Evolutionary conservation across 2,888 invertebrate genomes (phyloP), one percentile per base, ranked within the genome.

Genomic region (Stratiomys singularior): DNA sequence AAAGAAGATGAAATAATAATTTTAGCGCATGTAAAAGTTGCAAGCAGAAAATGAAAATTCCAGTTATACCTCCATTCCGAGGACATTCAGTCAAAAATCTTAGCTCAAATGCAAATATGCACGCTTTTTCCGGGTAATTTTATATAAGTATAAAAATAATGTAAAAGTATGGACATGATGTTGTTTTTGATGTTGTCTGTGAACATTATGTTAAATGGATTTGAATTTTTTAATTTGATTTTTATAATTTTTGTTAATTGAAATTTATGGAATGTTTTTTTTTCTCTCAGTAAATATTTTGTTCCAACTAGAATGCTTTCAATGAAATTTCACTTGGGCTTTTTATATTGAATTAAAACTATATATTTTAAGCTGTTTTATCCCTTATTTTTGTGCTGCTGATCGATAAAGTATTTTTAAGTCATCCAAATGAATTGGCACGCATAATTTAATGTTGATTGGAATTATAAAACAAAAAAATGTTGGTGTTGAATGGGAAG

Each of bases 11-110:
- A 37, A 44, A 37, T 47, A 74, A 58, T 44, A 37, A 81, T 81
- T 82, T 81, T 84, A 87, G 87, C 84, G 86, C 86, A 85, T 87
- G 86, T 83, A 86, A 85, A 84, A 86, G 83, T 85, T 86, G 85
- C 83, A 85, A 83, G 83, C 84, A 83, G 84, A 85, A 84, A 83
- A 83, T 84, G 83, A 84, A 85, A 84, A 84, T 86, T 82, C 84
- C 85, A 84, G 86, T 86, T 84, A 87, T 87, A 82, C 87, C 86
- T 80, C 83, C 86, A 82, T 87, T 85, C 84, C 83, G 85, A 83
- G 86, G 86, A 84, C 84, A 85, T 85, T 86, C 86, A 81, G 84
- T 85, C 83, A 84, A 83, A 84, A 83, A 84, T 83, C 84, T 80
- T 82, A 83, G 84, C 79, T 81, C 82, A 82, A 83, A 82, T 82